These are phyloP conservation scores for Coptodon rendalli DNA, from an alignment of 2,113 vertebrate genomes.

Conservation along the genomic window DNA sequence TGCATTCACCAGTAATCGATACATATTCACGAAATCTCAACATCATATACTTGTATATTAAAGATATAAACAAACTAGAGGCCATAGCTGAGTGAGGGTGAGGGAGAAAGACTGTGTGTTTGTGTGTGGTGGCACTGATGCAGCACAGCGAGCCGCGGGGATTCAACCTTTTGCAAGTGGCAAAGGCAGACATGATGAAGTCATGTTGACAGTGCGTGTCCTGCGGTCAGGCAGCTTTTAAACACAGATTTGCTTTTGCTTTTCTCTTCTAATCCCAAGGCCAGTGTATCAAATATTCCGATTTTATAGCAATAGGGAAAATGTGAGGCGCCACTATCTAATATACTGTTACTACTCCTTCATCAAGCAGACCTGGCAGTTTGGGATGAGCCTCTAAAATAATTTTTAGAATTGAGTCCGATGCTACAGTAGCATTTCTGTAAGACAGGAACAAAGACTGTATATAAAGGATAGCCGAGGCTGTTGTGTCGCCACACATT, in stretches of 20 bases:
- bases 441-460: background rate
- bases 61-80: slow-evolving; percentile 31
- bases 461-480: background rate
- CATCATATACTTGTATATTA: slow-evolving; percentile 7
- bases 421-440: background rate
- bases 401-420: background rate
- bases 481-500: background rate
- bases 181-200: slow-evolving; percentile 71
- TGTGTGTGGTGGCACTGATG: slow-evolving; percentile 42
- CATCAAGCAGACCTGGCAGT: background rate
- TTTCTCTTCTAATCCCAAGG: slow-evolving; percentile 34
- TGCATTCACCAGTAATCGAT: background rate
- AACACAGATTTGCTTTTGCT: slow-evolving; percentile 43
- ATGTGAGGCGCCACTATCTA: background rate
- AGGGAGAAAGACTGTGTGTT: background rate
- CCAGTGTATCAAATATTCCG: slow-evolving; percentile 24
- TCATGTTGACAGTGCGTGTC: slow-evolving; percentile 64
- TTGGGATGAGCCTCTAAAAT: background rate
- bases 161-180: slow-evolving; percentile 70
- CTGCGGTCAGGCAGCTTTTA: slow-evolving; percentile 48
- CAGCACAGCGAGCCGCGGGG: slow-evolving; percentile 39
- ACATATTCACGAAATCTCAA: background rate
- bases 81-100: background rate
- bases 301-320: background rate
- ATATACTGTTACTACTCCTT: background rate